phyloP scores from a whole-genome alignment of 1,140 invertebrate genomes.

The Drosophila navojoa region DNA sequence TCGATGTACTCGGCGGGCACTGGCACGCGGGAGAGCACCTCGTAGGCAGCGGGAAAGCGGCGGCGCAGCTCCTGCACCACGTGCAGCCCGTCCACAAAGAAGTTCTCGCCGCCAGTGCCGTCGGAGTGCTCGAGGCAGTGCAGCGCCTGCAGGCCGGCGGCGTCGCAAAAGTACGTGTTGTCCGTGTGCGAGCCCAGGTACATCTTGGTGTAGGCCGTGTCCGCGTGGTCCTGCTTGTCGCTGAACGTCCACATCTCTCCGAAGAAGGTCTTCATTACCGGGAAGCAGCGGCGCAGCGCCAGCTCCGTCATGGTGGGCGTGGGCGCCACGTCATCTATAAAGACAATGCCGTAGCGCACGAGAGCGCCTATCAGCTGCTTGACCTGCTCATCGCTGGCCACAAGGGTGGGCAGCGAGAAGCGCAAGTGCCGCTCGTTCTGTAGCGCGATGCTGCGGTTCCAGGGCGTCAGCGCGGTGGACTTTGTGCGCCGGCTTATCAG shows the following conservation, averaged over 20 bases:
- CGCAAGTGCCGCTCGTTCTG: conserved; percentile 61
- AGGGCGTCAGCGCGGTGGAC: conserved; percentile 51
- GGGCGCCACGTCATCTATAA: conserved; percentile 74
- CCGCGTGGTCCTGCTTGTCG: conserved; percentile 85
- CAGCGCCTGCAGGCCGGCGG: conserved; percentile 89
- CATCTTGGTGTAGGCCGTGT: conserved; percentile 88
- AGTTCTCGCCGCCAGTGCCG: conserved; percentile 87
- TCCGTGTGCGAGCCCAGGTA: conserved; percentile 87
- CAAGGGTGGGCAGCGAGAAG: conserved; percentile 45
- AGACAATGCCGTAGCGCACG: conserved; percentile 73
- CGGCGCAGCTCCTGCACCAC: conserved; percentile 86
- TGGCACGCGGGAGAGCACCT: conserved; percentile 85
- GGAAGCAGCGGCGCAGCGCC: conserved; percentile 76
- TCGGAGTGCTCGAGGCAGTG: conserved; percentile 87
- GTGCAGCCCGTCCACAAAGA: conserved; percentile 89
- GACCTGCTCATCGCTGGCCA: conserved; percentile 51
- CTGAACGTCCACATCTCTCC: conserved; percentile 88
- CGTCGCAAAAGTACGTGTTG: conserved; percentile 89
- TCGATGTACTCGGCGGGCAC: conserved; percentile 88
- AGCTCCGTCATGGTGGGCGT: conserved; percentile 77
- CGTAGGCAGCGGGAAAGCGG: conserved; percentile 85
- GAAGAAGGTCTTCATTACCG: conserved; percentile 87
- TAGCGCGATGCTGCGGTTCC: conserved; percentile 63
- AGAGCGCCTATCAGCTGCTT: conserved; percentile 56
- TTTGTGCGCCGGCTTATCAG: conserved; percentile 55